Evolutionary conservation across 2,888 invertebrate species (phyloP).

Genomic region (Lasioglossum vierecki): DNA sequence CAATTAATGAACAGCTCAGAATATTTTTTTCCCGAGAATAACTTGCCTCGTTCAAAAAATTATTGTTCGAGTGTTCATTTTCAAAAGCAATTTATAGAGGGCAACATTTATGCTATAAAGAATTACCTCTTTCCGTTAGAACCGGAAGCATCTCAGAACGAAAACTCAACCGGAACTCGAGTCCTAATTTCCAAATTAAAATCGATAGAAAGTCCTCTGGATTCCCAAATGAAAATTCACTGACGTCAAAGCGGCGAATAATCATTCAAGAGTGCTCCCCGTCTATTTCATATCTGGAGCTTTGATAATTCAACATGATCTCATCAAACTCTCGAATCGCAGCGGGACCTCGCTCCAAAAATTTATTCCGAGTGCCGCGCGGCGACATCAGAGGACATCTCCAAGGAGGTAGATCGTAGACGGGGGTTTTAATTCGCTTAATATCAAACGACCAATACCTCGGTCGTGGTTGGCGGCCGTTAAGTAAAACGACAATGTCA

Average conservation of each 20-base stretch:
- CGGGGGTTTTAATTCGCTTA: conserved; percentile 26
- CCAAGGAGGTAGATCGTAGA: not conserved
- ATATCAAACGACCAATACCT: conserved; percentile 33
- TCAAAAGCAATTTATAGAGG: not conserved
- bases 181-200: not conserved
- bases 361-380: not conserved
- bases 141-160: not conserved
- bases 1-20: not conserved
- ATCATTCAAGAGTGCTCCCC: not conserved
- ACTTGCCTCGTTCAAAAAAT: no score
- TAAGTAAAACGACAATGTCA: conserved; percentile 37
- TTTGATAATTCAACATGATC: not conserved
- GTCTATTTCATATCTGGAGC: not conserved
- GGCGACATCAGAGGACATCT: not conserved
- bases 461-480: not conserved
- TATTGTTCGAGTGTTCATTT: not conserved
- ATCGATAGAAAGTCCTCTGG: not conserved
- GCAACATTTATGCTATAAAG: not conserved
- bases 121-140: not conserved
- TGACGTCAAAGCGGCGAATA: not conserved
- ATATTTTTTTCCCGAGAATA: no score
- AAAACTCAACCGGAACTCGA: not conserved
- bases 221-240: not conserved
- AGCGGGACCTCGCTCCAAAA: not conserved
- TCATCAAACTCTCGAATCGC: not conserved